phyloP scores from a whole-genome alignment of 2,113 vertebrate genomes.

The Nothocercus nigrocapillus region DNA sequence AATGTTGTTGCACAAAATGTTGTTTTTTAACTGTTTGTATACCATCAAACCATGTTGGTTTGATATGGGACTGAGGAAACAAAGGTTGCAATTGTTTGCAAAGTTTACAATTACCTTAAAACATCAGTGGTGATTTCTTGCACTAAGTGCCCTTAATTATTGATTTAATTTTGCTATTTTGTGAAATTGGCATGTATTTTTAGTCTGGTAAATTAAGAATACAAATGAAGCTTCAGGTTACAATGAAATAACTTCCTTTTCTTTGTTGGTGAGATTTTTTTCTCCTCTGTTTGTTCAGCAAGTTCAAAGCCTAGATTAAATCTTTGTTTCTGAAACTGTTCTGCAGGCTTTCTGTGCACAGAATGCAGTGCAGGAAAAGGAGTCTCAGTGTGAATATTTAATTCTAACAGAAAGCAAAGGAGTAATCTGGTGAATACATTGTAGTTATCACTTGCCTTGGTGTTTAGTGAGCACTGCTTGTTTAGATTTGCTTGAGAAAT shows the following conservation, averaged over 20 bases:
- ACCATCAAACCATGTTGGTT: neutral
- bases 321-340: neutral
- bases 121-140: neutral
- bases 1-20: neutral
- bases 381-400: neutral
- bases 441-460: neutral
- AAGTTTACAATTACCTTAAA: neutral
- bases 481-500: neutral
- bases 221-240: neutral
- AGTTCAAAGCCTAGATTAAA: neutral
- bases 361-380: neutral
- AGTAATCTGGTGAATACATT: neutral
- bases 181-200: neutral
- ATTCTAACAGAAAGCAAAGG: neutral
- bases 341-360: neutral
- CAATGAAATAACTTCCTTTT: neutral
- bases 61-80: neutral
- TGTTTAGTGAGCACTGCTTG: neutral
- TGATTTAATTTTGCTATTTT: neutral
- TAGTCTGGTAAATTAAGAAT: neutral
- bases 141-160: neutral
- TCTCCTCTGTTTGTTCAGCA: neutral
- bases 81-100: neutral
- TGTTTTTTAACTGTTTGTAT: neutral
- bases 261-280: fast-evolving